A percentile compares a stretch with the other conserved stretches of the same genome.
Evolutionary conservation across 2,888 invertebrate species (phyloP).

Genomic region (Nemoura dubitans): DNA sequence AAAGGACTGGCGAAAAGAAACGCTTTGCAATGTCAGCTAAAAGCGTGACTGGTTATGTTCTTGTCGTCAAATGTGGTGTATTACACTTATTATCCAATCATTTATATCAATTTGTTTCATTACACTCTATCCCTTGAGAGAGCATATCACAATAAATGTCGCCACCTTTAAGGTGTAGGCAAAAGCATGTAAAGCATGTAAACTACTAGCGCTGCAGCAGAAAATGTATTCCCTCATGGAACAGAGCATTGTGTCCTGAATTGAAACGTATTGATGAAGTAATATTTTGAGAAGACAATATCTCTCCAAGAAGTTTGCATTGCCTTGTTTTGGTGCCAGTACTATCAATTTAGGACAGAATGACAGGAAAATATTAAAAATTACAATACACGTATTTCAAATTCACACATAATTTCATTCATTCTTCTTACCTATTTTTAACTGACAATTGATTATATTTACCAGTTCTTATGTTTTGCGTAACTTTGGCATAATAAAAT

Average conservation of each 20-base stretch:
- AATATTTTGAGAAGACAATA: not conserved
- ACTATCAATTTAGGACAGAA: not conserved
- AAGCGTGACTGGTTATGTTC: too few relatives aligned
- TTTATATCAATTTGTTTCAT: too few relatives aligned
- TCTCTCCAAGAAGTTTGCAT: not conserved
- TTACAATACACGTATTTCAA: not conserved
- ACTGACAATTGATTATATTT: not conserved
- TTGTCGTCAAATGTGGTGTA: too few relatives aligned
- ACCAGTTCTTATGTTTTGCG: not conserved
- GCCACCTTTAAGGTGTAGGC: too few relatives aligned
- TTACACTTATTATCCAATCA: too few relatives aligned
- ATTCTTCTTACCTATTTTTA: not conserved
- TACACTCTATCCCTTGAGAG: too few relatives aligned
- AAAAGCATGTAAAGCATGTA: too few relatives aligned
- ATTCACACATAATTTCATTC: not conserved
- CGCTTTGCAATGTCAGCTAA: not conserved
- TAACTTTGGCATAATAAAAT: slow-evolving; percentile 42
- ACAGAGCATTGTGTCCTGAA: too few relatives aligned
- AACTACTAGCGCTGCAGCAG: too few relatives aligned
- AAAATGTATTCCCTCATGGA: too few relatives aligned
- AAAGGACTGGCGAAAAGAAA: not conserved
- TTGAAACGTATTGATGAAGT: too few relatives aligned
- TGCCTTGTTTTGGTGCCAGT: not conserved
- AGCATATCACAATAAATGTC: too few relatives aligned
- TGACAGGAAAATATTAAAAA: not conserved